Evolutionary conservation across 2,113 vertebrate genomes (phyloP).

Genomic region (Pimephales promelas): DNA sequence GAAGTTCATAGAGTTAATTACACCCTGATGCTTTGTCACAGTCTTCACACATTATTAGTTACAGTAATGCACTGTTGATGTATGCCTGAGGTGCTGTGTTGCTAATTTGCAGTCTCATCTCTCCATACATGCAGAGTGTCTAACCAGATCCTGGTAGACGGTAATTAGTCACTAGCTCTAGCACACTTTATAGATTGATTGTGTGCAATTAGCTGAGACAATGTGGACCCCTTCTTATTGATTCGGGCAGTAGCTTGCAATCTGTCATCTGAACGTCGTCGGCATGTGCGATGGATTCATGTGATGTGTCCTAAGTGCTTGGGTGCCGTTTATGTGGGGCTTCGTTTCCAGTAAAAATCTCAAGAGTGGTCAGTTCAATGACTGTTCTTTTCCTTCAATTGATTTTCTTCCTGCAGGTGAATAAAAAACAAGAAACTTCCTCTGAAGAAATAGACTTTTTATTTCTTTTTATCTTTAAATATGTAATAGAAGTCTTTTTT

Average conservation of each 20-base stretch:
- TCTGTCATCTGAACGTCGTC: constrained; percentile 20
- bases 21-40: constrained; percentile 10
- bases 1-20: constrained; percentile 10
- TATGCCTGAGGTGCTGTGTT: constrained; percentile 57
- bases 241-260: constrained; percentile 21
- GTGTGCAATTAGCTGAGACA: constrained; percentile 64
- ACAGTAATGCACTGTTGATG: constrained; percentile 63
- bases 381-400: constrained; percentile 8
- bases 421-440: background rate
- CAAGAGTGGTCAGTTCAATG: constrained; percentile 9
- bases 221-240: constrained; percentile 26
- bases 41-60: constrained; percentile 36
- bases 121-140: constrained; percentile 61
- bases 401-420: background rate
- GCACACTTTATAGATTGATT: constrained; percentile 69
- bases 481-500: background rate
- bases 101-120: constrained; percentile 65
- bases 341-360: constrained; percentile 37
- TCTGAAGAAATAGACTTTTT: too few species aligned
- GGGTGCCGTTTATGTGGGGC: constrained; percentile 3
- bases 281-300: constrained; percentile 21
- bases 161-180: constrained; percentile 66
- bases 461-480: too few species aligned
- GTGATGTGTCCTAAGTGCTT: constrained; percentile 22
- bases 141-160: constrained; percentile 63